Base-by-base conservation (phyloP, 2,888 invertebrate genomes). In the Bursaphelenchus okinawaensis region DNA sequence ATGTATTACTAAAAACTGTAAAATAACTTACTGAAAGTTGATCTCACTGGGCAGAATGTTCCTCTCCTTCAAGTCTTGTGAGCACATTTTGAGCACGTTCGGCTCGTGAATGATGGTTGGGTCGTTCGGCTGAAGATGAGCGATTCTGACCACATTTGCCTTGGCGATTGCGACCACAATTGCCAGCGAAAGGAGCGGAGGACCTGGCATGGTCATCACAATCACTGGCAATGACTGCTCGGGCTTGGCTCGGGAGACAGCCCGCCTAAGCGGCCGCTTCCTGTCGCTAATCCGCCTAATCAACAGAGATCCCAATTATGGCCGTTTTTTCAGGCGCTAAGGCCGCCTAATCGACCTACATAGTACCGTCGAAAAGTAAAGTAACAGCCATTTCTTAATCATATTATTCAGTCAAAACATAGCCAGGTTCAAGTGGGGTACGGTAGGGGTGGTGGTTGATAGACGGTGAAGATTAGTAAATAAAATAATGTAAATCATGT, bases 51-150 rank as follows among this genome's bases (percentile, higher is more conserved):
- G 67, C 12, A 67, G 56, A 52, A 67, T 67, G 22, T 55, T 69
- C 23, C 56, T 27, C 26, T 69, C 63, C 52, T 68, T 67, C 28
- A 67, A 29, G 52, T 67, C 67, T n/a, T 52, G 52, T 9, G 67
- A 58, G n/a, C 67, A 67, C 40, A 68, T 54, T 52, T 68, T 60
- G 20, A 66, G 50, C 7, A 66, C 66, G 26, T 66, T 27, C 7
- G 68, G 27, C 20, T 66, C 66, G 68, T 66, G 68, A 22, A 54
- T 54, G 31, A 51, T 65, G 27, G 24, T 54, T n/a, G 66, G 66
- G 31, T 68, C 61, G 62, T 69, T 67, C 16, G 67, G 67, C 50
- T 69, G 67, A 3, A 67, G 40, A 64, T 67, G 67, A 23, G 68
- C 67, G 28, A 67, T 65, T 20, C 62, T 40, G 8, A 67, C 52